phyloP scores from a whole-genome alignment of 2,113 vertebrate species.

The Thermophis baileyi region DNA sequence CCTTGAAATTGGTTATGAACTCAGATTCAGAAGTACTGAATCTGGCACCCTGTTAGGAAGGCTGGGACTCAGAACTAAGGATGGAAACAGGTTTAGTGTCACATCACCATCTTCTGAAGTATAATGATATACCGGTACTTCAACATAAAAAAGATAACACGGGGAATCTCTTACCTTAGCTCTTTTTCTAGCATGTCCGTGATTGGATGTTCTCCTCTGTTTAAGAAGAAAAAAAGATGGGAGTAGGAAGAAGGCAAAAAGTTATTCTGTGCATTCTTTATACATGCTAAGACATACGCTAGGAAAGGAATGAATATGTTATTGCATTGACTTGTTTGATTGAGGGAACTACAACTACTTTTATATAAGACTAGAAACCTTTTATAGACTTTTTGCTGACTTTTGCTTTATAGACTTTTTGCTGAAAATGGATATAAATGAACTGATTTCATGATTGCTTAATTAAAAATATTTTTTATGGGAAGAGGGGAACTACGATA shows the following conservation, averaged over 20 bases:
- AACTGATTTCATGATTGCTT: background rate
- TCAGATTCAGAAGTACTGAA: background rate
- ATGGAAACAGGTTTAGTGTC: background rate
- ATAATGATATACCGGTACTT: background rate
- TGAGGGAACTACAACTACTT: background rate
- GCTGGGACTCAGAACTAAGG: background rate
- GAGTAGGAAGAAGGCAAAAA: conserved; percentile 19
- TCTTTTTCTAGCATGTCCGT: conserved; percentile 93
- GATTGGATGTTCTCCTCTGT: conserved; percentile 86
- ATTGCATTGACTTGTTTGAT: background rate
- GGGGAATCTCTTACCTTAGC: conserved; percentile 81
- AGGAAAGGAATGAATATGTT: background rate
- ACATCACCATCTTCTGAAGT: background rate
- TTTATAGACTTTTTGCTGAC: background rate
- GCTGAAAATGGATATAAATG: background rate
- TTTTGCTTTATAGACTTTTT: background rate
- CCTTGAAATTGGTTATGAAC: background rate
- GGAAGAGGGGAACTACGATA: background rate
- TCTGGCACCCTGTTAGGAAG: background rate
- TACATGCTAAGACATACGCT: background rate
- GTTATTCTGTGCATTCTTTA: background rate
- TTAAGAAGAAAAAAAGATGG: conserved; percentile 34
- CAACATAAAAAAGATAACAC: background rate
- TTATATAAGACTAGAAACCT: background rate
- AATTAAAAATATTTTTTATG: background rate